Evolutionary conservation across 2,797 vertebrate genomes (phyloP).

Genomic region (Telmatherina bonti): DNA sequence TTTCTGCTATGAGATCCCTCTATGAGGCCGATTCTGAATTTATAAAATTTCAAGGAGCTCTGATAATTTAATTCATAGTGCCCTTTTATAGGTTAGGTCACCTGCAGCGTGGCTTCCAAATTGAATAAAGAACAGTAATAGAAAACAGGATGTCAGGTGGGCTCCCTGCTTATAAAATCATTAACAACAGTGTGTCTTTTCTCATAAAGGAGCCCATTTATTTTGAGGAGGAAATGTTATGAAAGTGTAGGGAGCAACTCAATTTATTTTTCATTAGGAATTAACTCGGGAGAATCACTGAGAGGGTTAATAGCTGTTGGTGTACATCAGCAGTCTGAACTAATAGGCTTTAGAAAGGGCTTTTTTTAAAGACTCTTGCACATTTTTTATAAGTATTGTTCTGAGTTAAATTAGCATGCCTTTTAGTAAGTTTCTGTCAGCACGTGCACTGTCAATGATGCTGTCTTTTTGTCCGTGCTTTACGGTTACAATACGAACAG

Average conservation of each 20-base stretch:
- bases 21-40: conserved; percentile 82
- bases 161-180: conserved; percentile 87
- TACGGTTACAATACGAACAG: not conserved
- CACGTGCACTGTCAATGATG: conserved; percentile 1
- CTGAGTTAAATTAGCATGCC: conserved; percentile 18
- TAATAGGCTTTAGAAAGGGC: conserved; percentile 56
- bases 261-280: conserved; percentile 85
- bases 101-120: conserved; percentile 85
- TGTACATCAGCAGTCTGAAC: conserved; percentile 65
- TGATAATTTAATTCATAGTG: conserved; percentile 89
- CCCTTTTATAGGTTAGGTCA: conserved; percentile 92
- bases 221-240: conserved; percentile 83
- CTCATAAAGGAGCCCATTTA: conserved; percentile 87
- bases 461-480: not conserved
- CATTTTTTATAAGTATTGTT: conserved; percentile 34
- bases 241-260: conserved; percentile 82
- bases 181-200: conserved; percentile 88
- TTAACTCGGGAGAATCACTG: conserved; percentile 73
- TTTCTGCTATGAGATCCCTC: conserved; percentile 77
- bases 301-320: conserved; percentile 74
- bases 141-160: conserved; percentile 85
- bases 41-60: conserved; percentile 87
- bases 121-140: conserved; percentile 89
- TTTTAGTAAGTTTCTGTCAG: conserved; percentile 29
- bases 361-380: conserved; percentile 19